Base-by-base conservation (phyloP, 2,888 invertebrate species). In the Ganaspis brasiliensis region DNA sequence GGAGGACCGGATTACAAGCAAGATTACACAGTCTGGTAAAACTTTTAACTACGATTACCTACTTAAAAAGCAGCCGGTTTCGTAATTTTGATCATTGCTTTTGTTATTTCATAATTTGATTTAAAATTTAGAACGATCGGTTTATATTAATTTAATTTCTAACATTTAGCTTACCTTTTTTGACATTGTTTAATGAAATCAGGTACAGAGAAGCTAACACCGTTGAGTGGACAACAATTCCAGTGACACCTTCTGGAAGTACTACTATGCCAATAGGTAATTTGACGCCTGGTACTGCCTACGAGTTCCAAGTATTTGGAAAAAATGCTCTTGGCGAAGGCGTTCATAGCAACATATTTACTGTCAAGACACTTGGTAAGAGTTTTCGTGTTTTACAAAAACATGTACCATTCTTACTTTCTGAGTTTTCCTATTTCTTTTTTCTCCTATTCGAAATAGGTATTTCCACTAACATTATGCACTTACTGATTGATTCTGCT, bases 221-320 rank as follows among this genome's bases (percentile, higher is more conserved):
- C 86, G 95, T 96, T 45, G 97, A 98, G 87, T 98, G 98, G 98
- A 96, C 96, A 83, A 98, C 97, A 80, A 97, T 98, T 87, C 97
- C 97, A 14, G 98, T 99, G 73, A 97, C 97, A 61, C 98, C 98
- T 2, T 96, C 97, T 74, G 98, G 98, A 83, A 96, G 97, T 89
- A 98, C 98, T 14, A 93, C 93, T 84, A 91, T 91, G 74, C 98
- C 98, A 85, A 97, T 99, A 91, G 97, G 97, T 92, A 95, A 96
- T 81, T 94, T 99, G 80, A 95, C 96, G 85, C 97, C 98, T 10
- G 97, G 97, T 82, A 98, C 97, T 55, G 95, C 96, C 76, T 98
- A 99, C 92, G 98, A 99, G 92, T 98, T 99, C 92, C 97, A 98
- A 93, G 97, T 99, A 77, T 95, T 98, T 87, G 98, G 98, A 77